phyloP scores from a whole-genome alignment of 1,140 invertebrate species.

The Drosophila teissieri region DNA sequence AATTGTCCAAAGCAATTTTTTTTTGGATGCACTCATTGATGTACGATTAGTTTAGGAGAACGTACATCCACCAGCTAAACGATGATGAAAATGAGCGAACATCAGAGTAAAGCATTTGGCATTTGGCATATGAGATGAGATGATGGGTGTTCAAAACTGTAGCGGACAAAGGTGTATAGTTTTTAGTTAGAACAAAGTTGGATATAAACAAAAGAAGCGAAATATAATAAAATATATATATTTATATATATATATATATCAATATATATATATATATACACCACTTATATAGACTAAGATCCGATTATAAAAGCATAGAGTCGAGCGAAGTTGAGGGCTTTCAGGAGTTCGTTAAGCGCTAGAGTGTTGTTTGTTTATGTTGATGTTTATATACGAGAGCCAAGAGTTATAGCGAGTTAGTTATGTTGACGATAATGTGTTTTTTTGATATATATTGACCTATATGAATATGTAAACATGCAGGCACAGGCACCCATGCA shows the following conservation, averaged over 20 bases:
- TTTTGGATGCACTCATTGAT: conserved; percentile 27
- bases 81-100: conserved; percentile 4
- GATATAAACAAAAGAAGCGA: conserved; percentile 32
- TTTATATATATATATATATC: conserved; percentile 27
- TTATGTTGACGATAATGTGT: conserved; percentile 77
- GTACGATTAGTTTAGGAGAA: conserved; percentile 6
- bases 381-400: conserved; percentile 74
- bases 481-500: conserved; percentile 27
- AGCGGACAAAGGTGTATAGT: conserved; percentile 75
- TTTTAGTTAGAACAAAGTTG: conserved; percentile 81
- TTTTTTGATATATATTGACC: conserved; percentile 64
- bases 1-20: conserved; percentile 47
- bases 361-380: conserved; percentile 79
- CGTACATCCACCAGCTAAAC: conserved; percentile 18
- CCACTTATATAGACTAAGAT: conserved; percentile 62
- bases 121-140: conserved; percentile 18
- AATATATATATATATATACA: conserved; percentile 29
- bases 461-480: conserved; percentile 45
- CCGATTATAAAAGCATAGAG: conserved; percentile 42
- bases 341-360: conserved; percentile 67
- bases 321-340: conserved; percentile 18
- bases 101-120: conserved; percentile 44
- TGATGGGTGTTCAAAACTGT: conserved; percentile 43
- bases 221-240: conserved; percentile 31
- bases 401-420: conserved; percentile 80